phyloP scores from a whole-genome alignment of 2,888 invertebrate genomes.

The Hyppa rectilinea region DNA sequence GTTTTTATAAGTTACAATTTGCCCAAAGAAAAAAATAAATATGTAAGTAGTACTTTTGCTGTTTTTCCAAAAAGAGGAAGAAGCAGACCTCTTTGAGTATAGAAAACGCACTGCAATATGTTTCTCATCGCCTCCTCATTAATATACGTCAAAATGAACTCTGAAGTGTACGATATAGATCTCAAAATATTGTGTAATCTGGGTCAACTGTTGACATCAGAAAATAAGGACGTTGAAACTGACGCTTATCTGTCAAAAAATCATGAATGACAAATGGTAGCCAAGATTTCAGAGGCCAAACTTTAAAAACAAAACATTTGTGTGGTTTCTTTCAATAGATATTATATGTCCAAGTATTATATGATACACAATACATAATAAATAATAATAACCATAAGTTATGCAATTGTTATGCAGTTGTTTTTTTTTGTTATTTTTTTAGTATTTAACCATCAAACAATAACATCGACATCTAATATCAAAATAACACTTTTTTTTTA shows the following conservation, averaged over 20 bases:
- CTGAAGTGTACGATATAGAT: slow-evolving; percentile 4
- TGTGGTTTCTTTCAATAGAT: background rate
- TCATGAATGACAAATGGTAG: slow-evolving; percentile 10
- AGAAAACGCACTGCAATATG: slow-evolving; percentile 7
- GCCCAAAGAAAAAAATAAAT: too few species aligned
- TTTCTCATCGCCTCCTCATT: slow-evolving; percentile 1
- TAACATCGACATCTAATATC: slow-evolving; percentile 30
- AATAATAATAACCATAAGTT: too few species aligned
- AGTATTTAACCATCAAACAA: too few species aligned
- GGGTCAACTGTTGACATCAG: slow-evolving; percentile 19
- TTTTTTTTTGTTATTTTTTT: too few species aligned
- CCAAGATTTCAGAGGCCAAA: background rate
- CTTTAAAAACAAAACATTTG: background rate
- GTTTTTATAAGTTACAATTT: background rate
- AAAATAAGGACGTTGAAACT: slow-evolving; percentile 11
- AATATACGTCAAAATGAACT: slow-evolving; percentile 3
- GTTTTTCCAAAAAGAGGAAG: background rate
- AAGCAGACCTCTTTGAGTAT: background rate
- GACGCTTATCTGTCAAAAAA: slow-evolving; percentile 16
- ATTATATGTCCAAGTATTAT: too few species aligned
- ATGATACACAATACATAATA: too few species aligned
- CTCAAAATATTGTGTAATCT: slow-evolving; percentile 36
- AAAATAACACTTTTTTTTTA: slow-evolving; percentile 7
- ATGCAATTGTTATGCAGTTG: too few species aligned
- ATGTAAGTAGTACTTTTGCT: background rate